Conservation (phyloP, 2,888 invertebrate genomes). For the Dorcus parallelipipedus region DNA sequence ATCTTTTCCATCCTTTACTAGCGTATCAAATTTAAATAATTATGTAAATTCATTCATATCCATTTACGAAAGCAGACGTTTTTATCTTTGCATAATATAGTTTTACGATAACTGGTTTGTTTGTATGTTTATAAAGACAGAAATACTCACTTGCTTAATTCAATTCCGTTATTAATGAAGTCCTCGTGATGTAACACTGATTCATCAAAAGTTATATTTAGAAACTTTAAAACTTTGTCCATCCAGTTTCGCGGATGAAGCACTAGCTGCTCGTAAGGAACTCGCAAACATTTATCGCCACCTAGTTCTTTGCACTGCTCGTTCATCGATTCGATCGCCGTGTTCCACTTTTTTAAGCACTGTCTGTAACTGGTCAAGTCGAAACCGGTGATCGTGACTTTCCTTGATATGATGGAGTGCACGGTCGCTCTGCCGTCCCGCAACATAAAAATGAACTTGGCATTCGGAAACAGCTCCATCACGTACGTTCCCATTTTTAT, state of each 20-base stretch:
- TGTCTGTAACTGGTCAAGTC: conserved; percentile 91
- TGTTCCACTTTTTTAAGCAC: conserved; percentile 96
- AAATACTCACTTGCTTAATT: conserved; percentile 82
- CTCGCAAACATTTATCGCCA: conserved; percentile 71
- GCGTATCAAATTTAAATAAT: no score
- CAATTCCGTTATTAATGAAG: conserved; percentile 94
- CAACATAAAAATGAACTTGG: conserved; percentile 97
- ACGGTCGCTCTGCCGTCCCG: conserved; percentile 98
- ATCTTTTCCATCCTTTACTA: no score
- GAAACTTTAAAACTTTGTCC: conserved; percentile 81
- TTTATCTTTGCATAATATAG: not conserved
- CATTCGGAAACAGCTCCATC: conserved; percentile 92
- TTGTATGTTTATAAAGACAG: not conserved
- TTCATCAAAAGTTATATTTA: conserved; percentile 92
- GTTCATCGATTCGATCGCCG: conserved; percentile 92
- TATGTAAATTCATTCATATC: no score
- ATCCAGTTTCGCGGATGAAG: conserved; percentile 89
- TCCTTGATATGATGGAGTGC: conserved; percentile 95
- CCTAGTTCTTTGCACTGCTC: conserved; percentile 85
- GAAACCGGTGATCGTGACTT: conserved; percentile 70
- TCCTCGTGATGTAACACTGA: conserved; percentile 96
- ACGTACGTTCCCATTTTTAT: conserved; percentile 96
- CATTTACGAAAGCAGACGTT: no score
- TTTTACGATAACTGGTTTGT: not conserved
- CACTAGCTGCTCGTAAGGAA: conserved; percentile 96